phyloP scores from a whole-genome alignment of 2,113 vertebrate species.

The Alexandromys fortis region DNA sequence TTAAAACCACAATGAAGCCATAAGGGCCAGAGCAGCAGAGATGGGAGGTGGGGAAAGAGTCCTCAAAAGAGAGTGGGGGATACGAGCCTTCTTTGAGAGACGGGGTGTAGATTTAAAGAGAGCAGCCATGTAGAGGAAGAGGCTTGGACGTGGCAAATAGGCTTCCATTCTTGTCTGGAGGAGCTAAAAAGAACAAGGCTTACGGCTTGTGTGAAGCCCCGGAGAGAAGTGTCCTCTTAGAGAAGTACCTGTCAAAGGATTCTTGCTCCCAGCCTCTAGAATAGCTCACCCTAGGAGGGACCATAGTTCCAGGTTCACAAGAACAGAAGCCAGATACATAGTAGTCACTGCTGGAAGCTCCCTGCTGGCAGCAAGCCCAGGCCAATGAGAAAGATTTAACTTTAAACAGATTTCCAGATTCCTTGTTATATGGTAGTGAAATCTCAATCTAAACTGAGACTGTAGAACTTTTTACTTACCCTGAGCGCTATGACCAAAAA shows the following conservation, averaged over 20 bases:
- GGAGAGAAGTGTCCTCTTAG: background rate
- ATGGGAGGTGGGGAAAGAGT: background rate
- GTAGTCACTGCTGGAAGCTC: background rate
- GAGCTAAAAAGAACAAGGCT: background rate
- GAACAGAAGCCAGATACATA: background rate
- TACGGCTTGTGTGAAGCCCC: background rate
- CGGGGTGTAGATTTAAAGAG: background rate
- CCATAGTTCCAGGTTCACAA: background rate
- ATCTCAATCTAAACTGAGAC: slow-evolving; percentile 27
- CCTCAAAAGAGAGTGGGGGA: slow-evolving; percentile 3
- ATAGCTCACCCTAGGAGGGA: background rate
- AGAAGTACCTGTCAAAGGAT: background rate
- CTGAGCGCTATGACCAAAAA: slow-evolving; percentile 14
- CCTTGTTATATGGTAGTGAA: background rate
- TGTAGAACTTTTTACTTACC: slow-evolving; percentile 29
- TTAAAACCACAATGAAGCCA: background rate
- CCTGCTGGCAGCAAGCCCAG: background rate
- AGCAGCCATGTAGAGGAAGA: background rate
- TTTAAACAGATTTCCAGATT: slow-evolving; percentile 26
- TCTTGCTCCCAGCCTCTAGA: background rate
- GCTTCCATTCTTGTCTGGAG: background rate
- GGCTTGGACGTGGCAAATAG: background rate
- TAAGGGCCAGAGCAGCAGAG: background rate
- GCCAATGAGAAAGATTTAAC: background rate
- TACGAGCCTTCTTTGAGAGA: background rate